Base-by-base conservation (phyloP, 2,113 vertebrate species). In the Nothoprocta perdicaria region DNA sequence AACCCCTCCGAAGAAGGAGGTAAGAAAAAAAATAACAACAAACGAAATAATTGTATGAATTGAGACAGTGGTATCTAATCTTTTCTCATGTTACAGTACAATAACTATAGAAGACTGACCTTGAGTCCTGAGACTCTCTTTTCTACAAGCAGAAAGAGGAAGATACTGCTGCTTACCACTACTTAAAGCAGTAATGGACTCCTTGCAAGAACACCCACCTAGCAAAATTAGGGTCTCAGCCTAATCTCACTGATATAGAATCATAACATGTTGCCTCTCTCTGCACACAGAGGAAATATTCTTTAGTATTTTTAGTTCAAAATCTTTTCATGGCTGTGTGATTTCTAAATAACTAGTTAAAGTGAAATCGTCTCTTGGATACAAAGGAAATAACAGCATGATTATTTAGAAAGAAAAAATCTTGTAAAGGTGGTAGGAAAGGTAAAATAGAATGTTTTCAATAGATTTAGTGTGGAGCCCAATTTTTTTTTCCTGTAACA, bases 231-330 rank as follows among this genome's bases (percentile, higher is more conserved):
- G 77, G 52, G 22, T 48, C n/a, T 89, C 65, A 68, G 33, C 23
- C 85, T 89, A 63, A 43, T 68, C 31, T 91, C 43, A 53, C 14
- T 78, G 29, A 72, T 80, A 79, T 94, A 76, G 2, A 2, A 15
- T 48, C 68, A n/a, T 65, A 88, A 65, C 19, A 53, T 9, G 40
- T 65, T 89, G 8, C 10, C 5, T 43, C 15, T 86, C 62, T 69
- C 35, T 74, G 33, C 60, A 14, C 57, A 65, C n/a, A 61, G 24
- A 94, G 12, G 61, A 94, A 91, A 89, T 65, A 88, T 14, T 92
- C 72, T 26, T 78, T n/a, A 15, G 29, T 87, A 72, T 83, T 89
- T 86, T 89, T 88, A 91, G 83, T 66, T 66, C 65, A 76, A 75
- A 87, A 62, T 48, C 9, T 85, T 63, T 75, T 77, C 9, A 84